Base-by-base conservation (phyloP, 2,113 vertebrate genomes). In the Phoenicopterus ruber region DNA sequence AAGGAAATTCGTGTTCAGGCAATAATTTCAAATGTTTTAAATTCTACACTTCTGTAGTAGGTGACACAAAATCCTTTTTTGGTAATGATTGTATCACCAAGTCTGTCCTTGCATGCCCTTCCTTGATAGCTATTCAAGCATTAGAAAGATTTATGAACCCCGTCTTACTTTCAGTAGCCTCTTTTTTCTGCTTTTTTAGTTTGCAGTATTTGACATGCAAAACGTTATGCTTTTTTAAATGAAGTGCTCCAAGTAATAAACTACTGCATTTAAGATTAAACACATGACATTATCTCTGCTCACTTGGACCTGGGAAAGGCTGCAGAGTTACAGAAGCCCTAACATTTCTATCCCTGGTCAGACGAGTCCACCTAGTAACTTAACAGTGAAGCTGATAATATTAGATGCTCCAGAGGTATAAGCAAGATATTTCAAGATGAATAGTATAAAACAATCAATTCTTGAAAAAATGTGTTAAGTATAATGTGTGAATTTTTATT, bases 91-190 rank as follows among this genome's bases (percentile, higher is more conserved):
- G 66, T 93, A 96, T 91, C 85, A 88, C 71, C 54, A 74, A 47
- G 82, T 95, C 90, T 96, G 91, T 96, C 95, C 91, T 96, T 96
- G 90, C 93, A 90, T 91, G 93, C 93, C 91, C 93, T 97, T 96
- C 93, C 89, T 90, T 96, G 88, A 88, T 95, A 94, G 82, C 63
- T 94, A 36, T 86, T 86, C 62, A 83, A 90, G 63, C 79, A 93
- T 71, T 91, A 73, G 76, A 94, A 93, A 90, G 84, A 96, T 96
- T 95, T 96, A 91, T 95, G 89, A 95, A 80, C 82, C 74, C 77
- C 67, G 40, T 72, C 71, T 92, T 88, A 49, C 28, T 89, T 93
- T 80, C 59, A 82, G 55, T 78, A 84, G 69, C 47, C 55, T 88
- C 25, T 55, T 83, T 90, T 50, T 61, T 20, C 52, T 69, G 19